These are phyloP conservation scores for Caenorhabditis zanzibari DNA, from an alignment of 2,888 invertebrate genomes.

Conservation along the genomic window DNA sequence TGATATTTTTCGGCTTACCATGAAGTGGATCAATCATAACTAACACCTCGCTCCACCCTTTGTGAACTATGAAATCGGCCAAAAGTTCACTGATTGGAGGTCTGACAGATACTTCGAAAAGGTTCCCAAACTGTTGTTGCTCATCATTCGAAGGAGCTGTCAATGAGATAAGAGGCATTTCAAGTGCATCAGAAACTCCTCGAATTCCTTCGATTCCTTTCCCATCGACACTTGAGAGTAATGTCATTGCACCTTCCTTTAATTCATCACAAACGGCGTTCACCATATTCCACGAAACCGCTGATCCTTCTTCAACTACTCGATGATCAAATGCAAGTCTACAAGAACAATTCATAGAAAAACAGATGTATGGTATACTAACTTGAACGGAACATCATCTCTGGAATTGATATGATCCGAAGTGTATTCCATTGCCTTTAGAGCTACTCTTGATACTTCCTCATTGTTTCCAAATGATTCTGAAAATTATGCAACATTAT, in stretches of 20 bases:
- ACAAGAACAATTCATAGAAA: background rate
- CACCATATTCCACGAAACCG: slow-evolving; percentile 75
- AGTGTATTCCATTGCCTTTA: slow-evolving; percentile 72
- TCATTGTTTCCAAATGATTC: slow-evolving; percentile 80
- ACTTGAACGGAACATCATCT: slow-evolving; percentile 75
- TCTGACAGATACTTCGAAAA: slow-evolving; percentile 88
- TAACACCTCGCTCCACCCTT: slow-evolving; percentile 93
- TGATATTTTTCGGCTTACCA: slow-evolving; percentile 86
- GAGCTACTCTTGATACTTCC: slow-evolving; percentile 69
- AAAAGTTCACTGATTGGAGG: slow-evolving; percentile 97
- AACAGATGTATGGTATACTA: too few species aligned
- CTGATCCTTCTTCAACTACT: slow-evolving; percentile 68
- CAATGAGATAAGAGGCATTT: slow-evolving; percentile 74
- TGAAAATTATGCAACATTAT: slow-evolving; percentile 42
- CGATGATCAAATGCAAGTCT: slow-evolving; percentile 75
- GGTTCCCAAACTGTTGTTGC: slow-evolving; percentile 60
- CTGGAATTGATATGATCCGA: slow-evolving; percentile 72
- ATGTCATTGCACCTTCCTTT: slow-evolving; percentile 81
- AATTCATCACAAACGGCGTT: slow-evolving; percentile 81
- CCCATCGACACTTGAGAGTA: slow-evolving; percentile 79
- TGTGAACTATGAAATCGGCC: slow-evolving; percentile 94
- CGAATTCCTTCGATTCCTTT: slow-evolving; percentile 72
- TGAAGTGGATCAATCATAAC: slow-evolving; percentile 94
- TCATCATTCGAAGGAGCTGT: slow-evolving; percentile 58
- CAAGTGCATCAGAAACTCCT: slow-evolving; percentile 73